These are phyloP conservation scores for Cyprinus carpio DNA, from an alignment of 2,113 vertebrate genomes.

Conservation along the genomic window DNA sequence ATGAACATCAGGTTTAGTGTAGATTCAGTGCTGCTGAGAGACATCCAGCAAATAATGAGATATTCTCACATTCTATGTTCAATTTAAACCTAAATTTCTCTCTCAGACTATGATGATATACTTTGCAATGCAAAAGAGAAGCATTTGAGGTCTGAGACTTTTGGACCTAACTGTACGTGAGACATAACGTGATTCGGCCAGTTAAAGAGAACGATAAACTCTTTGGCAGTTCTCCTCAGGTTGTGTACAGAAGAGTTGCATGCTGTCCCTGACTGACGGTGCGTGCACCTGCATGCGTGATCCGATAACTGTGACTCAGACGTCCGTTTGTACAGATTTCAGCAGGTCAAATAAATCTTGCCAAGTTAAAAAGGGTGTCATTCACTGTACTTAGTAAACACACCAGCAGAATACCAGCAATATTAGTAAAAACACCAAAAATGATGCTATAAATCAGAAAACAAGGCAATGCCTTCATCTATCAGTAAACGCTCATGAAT, in stretches of 20 bases:
- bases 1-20: too few species aligned
- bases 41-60: neutral
- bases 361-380: neutral
- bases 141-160: neutral
- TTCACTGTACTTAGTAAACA: neutral
- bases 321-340: neutral
- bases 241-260: slow-evolving; percentile 38
- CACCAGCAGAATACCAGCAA: neutral
- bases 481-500: neutral
- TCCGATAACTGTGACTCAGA: neutral
- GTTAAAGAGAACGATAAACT: neutral
- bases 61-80: neutral
- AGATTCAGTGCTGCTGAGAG: neutral
- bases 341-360: neutral
- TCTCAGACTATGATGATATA: neutral
- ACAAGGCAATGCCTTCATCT: neutral
- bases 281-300: neutral
- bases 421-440: neutral
- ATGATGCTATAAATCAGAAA: neutral
- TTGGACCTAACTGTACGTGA: slow-evolving; percentile 29
- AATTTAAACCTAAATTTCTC: neutral
- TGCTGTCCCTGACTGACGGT: slow-evolving; percentile 15
- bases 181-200: neutral
- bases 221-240: neutral
- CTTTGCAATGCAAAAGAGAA: neutral